phyloP scores from a whole-genome alignment of 1,140 invertebrate species.

The Rhagoletis zephyria region DNA sequence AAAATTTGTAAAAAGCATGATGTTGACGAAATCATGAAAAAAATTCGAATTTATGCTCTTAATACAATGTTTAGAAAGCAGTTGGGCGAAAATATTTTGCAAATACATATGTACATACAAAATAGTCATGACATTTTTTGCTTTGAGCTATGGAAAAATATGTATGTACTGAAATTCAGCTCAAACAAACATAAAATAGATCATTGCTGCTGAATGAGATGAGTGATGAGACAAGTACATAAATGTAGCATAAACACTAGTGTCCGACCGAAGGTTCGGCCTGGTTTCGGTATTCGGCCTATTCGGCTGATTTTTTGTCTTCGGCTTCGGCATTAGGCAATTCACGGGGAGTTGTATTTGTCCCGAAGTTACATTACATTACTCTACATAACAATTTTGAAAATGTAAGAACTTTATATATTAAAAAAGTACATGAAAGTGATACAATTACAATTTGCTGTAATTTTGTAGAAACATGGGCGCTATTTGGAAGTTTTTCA shows the following conservation, averaged over 20 bases:
- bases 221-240: neutral
- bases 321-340: too few species aligned
- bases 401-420: too few species aligned
- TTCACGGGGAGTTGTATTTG: too few species aligned
- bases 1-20: neutral
- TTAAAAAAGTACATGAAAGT: too few species aligned
- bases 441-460: too few species aligned
- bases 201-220: neutral
- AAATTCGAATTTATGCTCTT: neutral
- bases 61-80: conserved; percentile 25
- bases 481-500: too few species aligned
- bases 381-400: too few species aligned
- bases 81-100: neutral
- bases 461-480: too few species aligned
- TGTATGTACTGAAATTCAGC: neutral
- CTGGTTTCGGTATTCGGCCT: too few species aligned
- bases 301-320: too few species aligned
- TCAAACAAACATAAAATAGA: conserved; percentile 14
- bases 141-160: neutral
- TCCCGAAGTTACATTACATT: too few species aligned
- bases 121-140: neutral
- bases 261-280: too few species aligned
- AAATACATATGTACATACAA: neutral
- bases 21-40: neutral
- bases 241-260: neutral